These are phyloP conservation scores for Palaemon carinicauda DNA, from an alignment of 1,140 invertebrate genomes.

Conservation along the genomic window DNA sequence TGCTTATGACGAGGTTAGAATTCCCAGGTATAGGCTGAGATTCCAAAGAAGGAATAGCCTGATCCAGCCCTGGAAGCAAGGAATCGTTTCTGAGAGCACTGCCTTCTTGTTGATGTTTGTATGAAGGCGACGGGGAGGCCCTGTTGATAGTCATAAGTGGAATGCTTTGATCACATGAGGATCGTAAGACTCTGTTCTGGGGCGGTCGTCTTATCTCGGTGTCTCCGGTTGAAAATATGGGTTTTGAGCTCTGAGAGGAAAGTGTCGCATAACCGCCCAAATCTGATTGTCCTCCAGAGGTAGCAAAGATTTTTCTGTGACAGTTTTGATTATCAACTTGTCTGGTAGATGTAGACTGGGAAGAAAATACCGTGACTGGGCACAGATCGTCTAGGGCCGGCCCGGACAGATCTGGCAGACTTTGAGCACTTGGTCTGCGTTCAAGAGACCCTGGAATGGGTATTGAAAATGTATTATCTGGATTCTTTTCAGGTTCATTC, in stretches of 20 bases:
- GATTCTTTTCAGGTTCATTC: neutral
- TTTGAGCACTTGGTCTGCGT: slow-evolving; percentile 27
- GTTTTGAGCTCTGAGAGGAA: too few species aligned
- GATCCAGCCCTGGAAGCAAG: neutral
- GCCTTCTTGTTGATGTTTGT: neutral
- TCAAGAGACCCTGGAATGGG: neutral
- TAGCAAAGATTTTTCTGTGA: neutral
- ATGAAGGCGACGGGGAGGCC: neutral
- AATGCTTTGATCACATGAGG: too few species aligned
- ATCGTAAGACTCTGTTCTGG: neutral
- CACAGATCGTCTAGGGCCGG: slow-evolving; percentile 38
- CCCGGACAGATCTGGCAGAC: slow-evolving; percentile 33
- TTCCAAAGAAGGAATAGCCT: neutral
- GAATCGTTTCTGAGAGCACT: neutral
- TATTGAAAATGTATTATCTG: neutral
- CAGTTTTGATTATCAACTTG: neutral
- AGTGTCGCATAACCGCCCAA: too few species aligned
- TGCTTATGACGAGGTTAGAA: slow-evolving; percentile 14
- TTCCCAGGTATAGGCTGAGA: neutral
- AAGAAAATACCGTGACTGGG: neutral
- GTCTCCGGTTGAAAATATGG: too few species aligned
- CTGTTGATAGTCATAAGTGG: too few species aligned
- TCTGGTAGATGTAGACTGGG: neutral
- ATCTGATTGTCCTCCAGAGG: too few species aligned
- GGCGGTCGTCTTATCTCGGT: neutral